These are phyloP conservation scores for Psittacus erithacus DNA, from an alignment of 2,113 vertebrate genomes.

Conservation along the genomic window DNA sequence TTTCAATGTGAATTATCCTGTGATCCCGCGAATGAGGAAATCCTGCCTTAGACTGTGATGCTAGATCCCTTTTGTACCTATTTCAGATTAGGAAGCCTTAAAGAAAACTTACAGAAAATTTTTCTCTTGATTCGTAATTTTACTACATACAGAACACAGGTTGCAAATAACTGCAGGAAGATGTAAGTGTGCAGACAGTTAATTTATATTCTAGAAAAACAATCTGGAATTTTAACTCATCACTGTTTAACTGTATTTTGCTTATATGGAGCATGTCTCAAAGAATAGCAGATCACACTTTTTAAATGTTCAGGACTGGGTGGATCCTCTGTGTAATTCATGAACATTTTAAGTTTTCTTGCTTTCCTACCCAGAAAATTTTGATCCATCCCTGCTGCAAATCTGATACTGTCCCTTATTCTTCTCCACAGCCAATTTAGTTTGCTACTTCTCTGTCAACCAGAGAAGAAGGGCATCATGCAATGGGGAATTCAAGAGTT, in stretches of 20 bases:
- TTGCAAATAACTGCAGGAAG: not conserved
- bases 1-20: not conserved
- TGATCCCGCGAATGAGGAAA: not conserved
- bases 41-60: not conserved
- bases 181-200: not conserved
- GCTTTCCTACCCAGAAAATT: not conserved
- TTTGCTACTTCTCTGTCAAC: not conserved
- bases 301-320: not conserved
- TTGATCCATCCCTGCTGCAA: not conserved
- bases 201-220: not conserved
- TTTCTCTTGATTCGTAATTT: not conserved
- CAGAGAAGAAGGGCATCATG: not conserved
- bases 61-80: not conserved
- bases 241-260: not conserved
- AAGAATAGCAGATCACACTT: not conserved
- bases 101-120: not conserved
- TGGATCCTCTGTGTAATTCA: not conserved
- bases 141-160: not conserved
- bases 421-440: not conserved
- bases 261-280: not conserved
- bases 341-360: not conserved
- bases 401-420: not conserved
- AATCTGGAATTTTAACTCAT: not conserved
- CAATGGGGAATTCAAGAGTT: not conserved
- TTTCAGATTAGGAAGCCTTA: not conserved